phyloP scores from a whole-genome alignment of 2,797 vertebrate species.

The Falco peregrinus region DNA sequence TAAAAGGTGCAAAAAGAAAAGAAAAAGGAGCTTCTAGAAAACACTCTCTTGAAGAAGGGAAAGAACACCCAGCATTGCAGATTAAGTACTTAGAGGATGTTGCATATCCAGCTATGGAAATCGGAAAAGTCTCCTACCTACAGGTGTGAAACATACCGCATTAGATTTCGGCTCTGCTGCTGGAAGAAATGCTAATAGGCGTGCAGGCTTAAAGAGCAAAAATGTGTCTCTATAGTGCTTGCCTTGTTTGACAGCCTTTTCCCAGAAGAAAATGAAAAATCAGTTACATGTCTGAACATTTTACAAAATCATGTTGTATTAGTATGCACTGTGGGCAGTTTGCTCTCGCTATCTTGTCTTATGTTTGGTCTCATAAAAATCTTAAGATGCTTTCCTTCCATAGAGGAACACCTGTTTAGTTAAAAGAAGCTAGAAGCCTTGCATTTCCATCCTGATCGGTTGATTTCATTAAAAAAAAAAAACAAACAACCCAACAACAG shows the following conservation, averaged over 20 bases:
- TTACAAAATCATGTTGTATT: background rate
- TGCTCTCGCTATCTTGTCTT: background rate
- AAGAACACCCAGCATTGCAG: accelerated
- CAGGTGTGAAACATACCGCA: background rate
- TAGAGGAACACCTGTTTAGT: background rate
- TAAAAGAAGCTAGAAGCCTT: background rate
- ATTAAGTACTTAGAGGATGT: background rate
- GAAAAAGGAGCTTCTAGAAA: background rate
- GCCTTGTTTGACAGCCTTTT: background rate
- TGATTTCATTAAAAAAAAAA: background rate
- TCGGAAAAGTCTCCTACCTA: background rate
- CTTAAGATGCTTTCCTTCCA: background rate
- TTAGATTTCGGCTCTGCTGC: background rate
- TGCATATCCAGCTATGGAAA: background rate
- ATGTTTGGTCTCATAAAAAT: background rate
- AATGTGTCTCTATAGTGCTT: background rate
- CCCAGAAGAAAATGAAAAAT: background rate
- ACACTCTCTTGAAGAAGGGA: accelerated
- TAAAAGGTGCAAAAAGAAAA: background rate
- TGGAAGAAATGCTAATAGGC: background rate
- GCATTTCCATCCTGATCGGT: background rate
- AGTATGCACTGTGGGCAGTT: background rate
- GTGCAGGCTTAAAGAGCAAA: background rate
- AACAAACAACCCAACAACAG: too few relatives aligned
- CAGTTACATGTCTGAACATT: background rate